These are phyloP conservation scores for Holacanthella duospinosa DNA, from an alignment of 2,888 invertebrate species.

Conservation along the genomic window DNA sequence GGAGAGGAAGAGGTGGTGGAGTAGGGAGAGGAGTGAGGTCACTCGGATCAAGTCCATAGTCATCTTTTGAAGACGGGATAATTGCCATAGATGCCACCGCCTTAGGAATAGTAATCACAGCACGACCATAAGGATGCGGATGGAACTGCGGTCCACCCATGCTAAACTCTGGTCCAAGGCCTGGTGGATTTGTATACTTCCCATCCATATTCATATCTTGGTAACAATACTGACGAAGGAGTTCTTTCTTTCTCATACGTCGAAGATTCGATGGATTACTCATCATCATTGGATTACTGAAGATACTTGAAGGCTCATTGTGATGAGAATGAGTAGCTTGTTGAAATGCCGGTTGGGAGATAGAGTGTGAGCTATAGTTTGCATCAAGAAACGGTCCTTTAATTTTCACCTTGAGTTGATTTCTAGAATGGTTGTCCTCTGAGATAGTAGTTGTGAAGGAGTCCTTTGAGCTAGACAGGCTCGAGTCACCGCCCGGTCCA, in stretches of 20 bases:
- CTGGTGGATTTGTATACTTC: conserved; percentile 49
- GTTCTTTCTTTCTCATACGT: conserved; percentile 80
- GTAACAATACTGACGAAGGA: conserved; percentile 71
- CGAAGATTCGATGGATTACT: conserved; percentile 57
- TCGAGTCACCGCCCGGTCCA: conserved; percentile 15
- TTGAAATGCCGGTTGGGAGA: neutral
- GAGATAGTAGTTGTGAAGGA: conserved; percentile 12
- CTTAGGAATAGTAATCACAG: conserved; percentile 72
- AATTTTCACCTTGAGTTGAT: conserved; percentile 80
- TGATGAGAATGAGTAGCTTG: conserved; percentile 13
- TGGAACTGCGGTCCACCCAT: conserved; percentile 44
- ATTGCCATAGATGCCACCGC: conserved; percentile 80
- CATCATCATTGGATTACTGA: conserved; percentile 18
- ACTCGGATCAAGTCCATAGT: conserved; percentile 44
- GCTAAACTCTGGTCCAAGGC: conserved; percentile 47
- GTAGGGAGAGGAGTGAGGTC: conserved; percentile 1
- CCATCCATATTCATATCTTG: conserved; percentile 80
- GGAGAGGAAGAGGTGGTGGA: conserved; percentile 9
- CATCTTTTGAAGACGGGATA: conserved; percentile 75
- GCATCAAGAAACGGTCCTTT: conserved; percentile 75
- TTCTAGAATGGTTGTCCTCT: conserved; percentile 54
- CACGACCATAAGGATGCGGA: conserved; percentile 50
- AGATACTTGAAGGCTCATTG: conserved; percentile 16
- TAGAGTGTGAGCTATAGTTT: conserved; percentile 48
- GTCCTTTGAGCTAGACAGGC: conserved; percentile 17